These are phyloP conservation scores for Troides aeacus DNA, from an alignment of 2,888 invertebrate species.

Conservation along the genomic window DNA sequence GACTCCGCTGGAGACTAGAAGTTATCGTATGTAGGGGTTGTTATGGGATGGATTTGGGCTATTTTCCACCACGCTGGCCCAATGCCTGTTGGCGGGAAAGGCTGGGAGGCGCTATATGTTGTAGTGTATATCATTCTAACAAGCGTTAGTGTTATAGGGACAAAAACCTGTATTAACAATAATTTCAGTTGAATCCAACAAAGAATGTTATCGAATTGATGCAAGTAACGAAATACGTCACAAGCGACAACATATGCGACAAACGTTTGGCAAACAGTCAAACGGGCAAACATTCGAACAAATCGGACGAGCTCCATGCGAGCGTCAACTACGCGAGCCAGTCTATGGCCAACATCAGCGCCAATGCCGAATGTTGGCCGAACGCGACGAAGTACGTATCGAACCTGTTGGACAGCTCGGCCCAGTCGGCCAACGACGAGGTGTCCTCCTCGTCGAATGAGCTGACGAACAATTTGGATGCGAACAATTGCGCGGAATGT, in stretches of 20 bases:
- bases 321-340: neutral
- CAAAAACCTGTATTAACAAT: neutral
- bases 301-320: neutral
- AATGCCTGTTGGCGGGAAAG: too few species aligned
- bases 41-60: too few species aligned
- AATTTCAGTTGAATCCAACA: constrained; percentile 12
- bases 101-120: too few species aligned
- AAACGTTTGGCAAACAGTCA: constrained; percentile 2
- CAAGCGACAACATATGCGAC: neutral
- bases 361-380: constrained; percentile 5
- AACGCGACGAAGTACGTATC: constrained; percentile 1
- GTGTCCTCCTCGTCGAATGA: neutral
- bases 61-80: too few species aligned
- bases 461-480: constrained; percentile 10
- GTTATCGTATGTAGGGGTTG: too few species aligned
- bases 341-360: constrained; percentile 7
- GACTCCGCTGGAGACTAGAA: too few species aligned
- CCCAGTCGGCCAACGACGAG: neutral
- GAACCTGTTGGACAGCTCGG: neutral
- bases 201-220: constrained; percentile 24
- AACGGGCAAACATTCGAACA: neutral
- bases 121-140: too few species aligned
- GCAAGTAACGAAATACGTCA: constrained; percentile 20
- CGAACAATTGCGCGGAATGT: constrained; percentile 27
- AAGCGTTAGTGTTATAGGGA: neutral